Conservation (phyloP, 2,113 vertebrate species). For the Dryoscopus gambensis region DNA sequence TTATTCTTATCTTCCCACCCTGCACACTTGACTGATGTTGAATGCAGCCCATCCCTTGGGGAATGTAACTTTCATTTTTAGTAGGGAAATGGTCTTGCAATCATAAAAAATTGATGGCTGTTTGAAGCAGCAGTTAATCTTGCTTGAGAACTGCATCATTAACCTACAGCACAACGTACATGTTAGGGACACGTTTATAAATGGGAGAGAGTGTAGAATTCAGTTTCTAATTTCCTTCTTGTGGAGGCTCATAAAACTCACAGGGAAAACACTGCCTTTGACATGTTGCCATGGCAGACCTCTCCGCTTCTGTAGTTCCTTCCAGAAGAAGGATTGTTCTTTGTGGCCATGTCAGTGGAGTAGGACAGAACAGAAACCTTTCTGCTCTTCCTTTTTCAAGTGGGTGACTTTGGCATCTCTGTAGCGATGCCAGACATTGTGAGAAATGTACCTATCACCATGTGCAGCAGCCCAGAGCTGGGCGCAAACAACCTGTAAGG, state of each 20-base stretch:
- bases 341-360: background rate
- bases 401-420: background rate
- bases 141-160: constrained; percentile 55
- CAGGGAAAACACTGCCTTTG: background rate
- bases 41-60: background rate
- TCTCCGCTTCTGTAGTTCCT: background rate
- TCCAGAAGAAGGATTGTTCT: background rate
- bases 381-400: background rate
- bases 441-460: background rate
- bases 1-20: background rate
- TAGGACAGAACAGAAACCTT: background rate
- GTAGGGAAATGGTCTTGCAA: constrained; percentile 25
- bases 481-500: background rate
- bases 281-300: background rate
- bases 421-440: background rate
- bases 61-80: constrained; percentile 7
- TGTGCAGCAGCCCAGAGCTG: background rate
- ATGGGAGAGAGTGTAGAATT: constrained; percentile 8
- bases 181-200: constrained; percentile 38
- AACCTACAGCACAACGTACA: constrained; percentile 37
- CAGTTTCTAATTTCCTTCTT: constrained; percentile 50
- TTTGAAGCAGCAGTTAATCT: constrained; percentile 52
- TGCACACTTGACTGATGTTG: background rate
- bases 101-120: constrained; percentile 54
- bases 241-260: constrained; percentile 15